Percentiles rank a stretch among this genome's conserved stretches.
These are phyloP conservation scores for Euphydryas editha DNA, from an alignment of 2,888 invertebrate genomes.

Conservation along the genomic window DNA sequence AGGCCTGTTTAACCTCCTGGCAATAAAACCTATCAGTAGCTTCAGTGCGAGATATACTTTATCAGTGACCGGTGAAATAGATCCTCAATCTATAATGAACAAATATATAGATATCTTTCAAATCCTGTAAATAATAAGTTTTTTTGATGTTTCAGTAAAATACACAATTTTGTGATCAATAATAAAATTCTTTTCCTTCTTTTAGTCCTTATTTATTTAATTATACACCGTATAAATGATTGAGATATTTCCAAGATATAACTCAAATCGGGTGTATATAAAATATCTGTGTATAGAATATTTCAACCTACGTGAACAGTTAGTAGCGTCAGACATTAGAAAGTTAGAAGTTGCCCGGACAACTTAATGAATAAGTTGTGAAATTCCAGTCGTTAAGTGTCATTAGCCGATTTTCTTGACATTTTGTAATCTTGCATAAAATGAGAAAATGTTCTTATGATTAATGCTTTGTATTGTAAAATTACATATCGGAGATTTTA, in stretches of 20 bases:
- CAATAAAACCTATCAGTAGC: too few relatives aligned
- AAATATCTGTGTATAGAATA: slow-evolving; percentile 3
- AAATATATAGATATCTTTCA: too few relatives aligned
- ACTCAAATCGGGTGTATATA: not conserved
- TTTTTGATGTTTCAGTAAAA: too few relatives aligned
- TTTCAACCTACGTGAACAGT: slow-evolving; percentile 18
- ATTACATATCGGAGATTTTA: not conserved
- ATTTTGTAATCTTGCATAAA: slow-evolving; percentile 36
- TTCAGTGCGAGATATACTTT: too few relatives aligned
- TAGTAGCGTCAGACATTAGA: slow-evolving; percentile 48
- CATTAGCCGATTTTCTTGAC: slow-evolving; percentile 49
- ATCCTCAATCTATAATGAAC: too few relatives aligned
- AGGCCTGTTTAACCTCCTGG: too few relatives aligned
- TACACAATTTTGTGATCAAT: too few relatives aligned
- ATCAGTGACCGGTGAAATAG: too few relatives aligned
- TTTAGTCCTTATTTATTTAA: not conserved
- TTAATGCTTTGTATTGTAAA: slow-evolving; percentile 27
- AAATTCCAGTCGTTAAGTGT: slow-evolving; percentile 50
- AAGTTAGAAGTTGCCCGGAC: slow-evolving; percentile 47
- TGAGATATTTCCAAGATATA: not conserved
- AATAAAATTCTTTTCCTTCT: not conserved
- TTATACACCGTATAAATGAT: not conserved
- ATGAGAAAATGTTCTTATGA: slow-evolving; percentile 37
- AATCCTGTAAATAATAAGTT: too few relatives aligned
- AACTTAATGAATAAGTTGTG: slow-evolving; percentile 54